Evolutionary conservation across 2,888 invertebrate species (phyloP).

Genomic region (Dasypolia templi): DNA sequence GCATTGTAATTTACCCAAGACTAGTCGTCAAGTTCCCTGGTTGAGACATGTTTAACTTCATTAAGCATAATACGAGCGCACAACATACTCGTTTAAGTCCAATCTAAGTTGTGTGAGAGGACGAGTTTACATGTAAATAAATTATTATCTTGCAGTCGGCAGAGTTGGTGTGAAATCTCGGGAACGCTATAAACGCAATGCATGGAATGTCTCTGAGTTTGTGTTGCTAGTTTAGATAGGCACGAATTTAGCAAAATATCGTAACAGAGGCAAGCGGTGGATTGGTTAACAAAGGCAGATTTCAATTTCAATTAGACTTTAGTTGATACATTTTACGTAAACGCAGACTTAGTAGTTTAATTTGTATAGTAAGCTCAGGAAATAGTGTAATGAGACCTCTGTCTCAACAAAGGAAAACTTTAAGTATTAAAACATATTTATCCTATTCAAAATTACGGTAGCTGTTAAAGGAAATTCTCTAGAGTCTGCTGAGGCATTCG

Average conservation of each 20-base stretch:
- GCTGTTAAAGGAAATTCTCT: constrained; percentile 33
- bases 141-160: constrained; percentile 87
- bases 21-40: constrained; percentile 79
- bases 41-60: constrained; percentile 89
- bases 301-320: constrained; percentile 18
- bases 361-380: not conserved
- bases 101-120: constrained; percentile 88
- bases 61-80: constrained; percentile 88
- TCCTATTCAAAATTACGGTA: constrained; percentile 30
- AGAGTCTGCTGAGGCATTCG: constrained; percentile 31
- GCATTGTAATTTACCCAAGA: constrained; percentile 77
- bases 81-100: constrained; percentile 90
- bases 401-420: constrained; percentile 8
- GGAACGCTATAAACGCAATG: constrained; percentile 62
- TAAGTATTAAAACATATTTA: constrained; percentile 27
- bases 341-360: not conserved
- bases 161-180: constrained; percentile 75
- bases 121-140: constrained; percentile 89
- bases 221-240: constrained; percentile 53
- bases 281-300: constrained; percentile 20
- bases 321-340: constrained; percentile 3
- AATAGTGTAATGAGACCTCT: constrained; percentile 2
- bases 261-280: constrained; percentile 23
- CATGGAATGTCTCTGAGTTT: constrained; percentile 69
- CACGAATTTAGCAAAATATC: constrained; percentile 46